Evolutionary conservation across 1,140 invertebrate genomes (phyloP).

Genomic region (Zaprionus inermis): DNA sequence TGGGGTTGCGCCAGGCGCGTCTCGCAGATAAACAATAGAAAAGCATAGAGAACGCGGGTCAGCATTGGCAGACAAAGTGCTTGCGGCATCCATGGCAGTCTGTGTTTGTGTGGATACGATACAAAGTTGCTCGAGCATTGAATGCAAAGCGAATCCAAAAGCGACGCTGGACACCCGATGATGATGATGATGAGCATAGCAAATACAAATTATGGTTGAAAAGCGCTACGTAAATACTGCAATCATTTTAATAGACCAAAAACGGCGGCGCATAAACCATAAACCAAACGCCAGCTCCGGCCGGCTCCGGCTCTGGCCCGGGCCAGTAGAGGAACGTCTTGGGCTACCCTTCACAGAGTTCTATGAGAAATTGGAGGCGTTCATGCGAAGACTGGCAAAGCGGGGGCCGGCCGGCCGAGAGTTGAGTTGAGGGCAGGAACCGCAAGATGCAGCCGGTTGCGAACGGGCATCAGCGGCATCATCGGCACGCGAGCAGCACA

Average conservation of each 20-base stretch:
- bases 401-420: neutral
- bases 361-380: conserved; percentile 72
- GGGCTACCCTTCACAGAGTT: conserved; percentile 13
- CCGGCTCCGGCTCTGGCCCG: too few relatives aligned
- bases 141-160: conserved; percentile 48
- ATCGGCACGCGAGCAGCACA: conserved; percentile 68
- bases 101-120: conserved; percentile 20
- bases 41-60: conserved; percentile 70
- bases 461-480: conserved; percentile 48
- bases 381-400: conserved; percentile 51
- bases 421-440: neutral
- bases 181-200: conserved; percentile 75
- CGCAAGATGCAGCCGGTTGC: conserved; percentile 39
- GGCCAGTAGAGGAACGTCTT: too few relatives aligned
- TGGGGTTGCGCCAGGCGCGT: conserved; percentile 41
- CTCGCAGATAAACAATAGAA: conserved; percentile 79
- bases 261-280: conserved; percentile 81
- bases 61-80: conserved; percentile 47
- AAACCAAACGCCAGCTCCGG: conserved; percentile 71
- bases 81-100: conserved; percentile 37
- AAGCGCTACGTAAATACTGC: conserved; percentile 82
- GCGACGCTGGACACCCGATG: conserved; percentile 53
- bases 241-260: conserved; percentile 83
- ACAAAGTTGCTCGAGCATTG: conserved; percentile 41
- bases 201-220: conserved; percentile 81